Evolutionary conservation across 2,797 vertebrate genomes (phyloP).

Genomic region (Syngnathus rostellatus): DNA sequence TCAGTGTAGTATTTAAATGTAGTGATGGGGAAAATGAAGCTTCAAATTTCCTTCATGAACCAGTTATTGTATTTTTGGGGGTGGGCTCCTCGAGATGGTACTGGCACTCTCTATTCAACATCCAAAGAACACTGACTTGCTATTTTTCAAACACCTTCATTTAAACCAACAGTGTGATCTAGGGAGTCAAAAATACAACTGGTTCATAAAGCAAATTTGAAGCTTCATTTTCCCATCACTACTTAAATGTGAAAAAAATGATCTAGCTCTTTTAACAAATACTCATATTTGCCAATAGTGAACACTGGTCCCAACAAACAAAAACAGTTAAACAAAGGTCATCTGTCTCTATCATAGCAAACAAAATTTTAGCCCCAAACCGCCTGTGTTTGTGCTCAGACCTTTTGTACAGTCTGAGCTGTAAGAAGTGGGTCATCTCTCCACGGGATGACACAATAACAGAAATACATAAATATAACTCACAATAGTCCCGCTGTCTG

Average conservation of each 20-base stretch:
- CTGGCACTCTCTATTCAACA: no score
- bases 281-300: background rate
- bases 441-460: conserved; percentile 39
- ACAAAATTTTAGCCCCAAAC: background rate
- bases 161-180: no score
- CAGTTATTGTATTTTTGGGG: no score
- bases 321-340: background rate
- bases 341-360: background rate
- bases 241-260: background rate
- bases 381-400: background rate
- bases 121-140: no score
- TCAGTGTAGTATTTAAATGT: no score
- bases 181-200: no score
- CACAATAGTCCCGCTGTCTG: conserved; percentile 24
- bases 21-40: no score
- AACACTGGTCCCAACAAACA: background rate
- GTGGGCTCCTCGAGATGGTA: no score
- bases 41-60: no score
- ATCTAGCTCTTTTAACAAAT: background rate
- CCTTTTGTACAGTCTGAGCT: conserved; percentile 1
- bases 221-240: no score
- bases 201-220: no score
- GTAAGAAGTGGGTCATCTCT: conserved; percentile 58
- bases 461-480: conserved; percentile 46
- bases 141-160: no score